Percentiles rank a stretch among this genome's conserved stretches.
Evolutionary conservation across 2,888 invertebrate genomes (phyloP).

Genomic region (Ecliptopera silaceata): DNA sequence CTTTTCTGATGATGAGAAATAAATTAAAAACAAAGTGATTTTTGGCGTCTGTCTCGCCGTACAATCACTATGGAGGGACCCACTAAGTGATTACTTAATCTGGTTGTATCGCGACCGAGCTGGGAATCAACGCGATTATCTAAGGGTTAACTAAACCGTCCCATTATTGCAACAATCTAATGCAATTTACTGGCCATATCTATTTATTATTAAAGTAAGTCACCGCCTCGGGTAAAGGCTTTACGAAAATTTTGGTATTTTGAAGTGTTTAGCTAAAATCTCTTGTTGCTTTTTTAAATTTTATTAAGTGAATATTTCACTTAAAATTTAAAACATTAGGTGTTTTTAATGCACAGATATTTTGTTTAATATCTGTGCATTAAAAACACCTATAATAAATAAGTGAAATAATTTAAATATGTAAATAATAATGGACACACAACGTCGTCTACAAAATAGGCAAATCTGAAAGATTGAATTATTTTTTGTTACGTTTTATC

Average conservation of each 20-base stretch:
- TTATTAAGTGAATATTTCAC: no score
- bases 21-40: constrained; percentile 16
- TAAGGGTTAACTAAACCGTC: constrained; percentile 63
- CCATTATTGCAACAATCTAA: constrained; percentile 50
- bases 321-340: no score
- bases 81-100: constrained; percentile 76
- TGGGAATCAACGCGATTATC: constrained; percentile 75
- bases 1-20: constrained; percentile 5
- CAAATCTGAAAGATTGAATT: no score
- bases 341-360: no score
- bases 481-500: no score
- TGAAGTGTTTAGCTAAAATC: no score
- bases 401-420: no score
- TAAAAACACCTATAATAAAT: no score
- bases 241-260: background rate
- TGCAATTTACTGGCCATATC: constrained; percentile 31
- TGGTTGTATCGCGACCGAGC: constrained; percentile 56
- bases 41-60: constrained; percentile 22
- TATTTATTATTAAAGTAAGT: constrained; percentile 26
- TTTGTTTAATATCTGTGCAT: no score
- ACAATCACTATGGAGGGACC: constrained; percentile 47
- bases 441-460: no score
- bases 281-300: no score
- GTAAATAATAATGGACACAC: no score
- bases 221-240: background rate